Base-by-base conservation (phyloP, 2,888 invertebrate species). In the Rhagophthalmus giganteus region DNA sequence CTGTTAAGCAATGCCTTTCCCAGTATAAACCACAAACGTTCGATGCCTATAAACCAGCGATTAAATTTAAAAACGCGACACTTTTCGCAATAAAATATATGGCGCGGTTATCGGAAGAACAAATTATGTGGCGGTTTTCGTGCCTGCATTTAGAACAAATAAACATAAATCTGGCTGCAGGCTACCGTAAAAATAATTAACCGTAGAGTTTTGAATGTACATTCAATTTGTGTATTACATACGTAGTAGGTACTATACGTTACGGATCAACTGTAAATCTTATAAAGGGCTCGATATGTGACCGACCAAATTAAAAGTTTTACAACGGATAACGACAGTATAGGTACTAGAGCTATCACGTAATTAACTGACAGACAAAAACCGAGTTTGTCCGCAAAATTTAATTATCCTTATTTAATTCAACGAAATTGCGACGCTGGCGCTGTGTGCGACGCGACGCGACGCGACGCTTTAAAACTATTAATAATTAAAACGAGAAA, bases 111-210 rank as follows among this genome's bases (percentile, higher is more conserved):
- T 30, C 28, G 39, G 9, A 35, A 35, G 30, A 63, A 66, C 65
- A 65, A 67, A 69, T 69, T 66, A 66, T 64, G 41, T 57, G 55
- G 57, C 50, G 54, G 51, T 58, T 49, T 51, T 58, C 58, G 55
- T 61, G 60, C 61, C 61, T 64, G 61, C 65, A 65, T 66, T 60
- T 58, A 62, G 63, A 64, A 64, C 65, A 63, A 64, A 61, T 57
- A 56, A 48, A 47, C 52, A 56, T 61, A 63, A 60, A 58, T 57
- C 62, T 61, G 58, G 32, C 13, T 35, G 7, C 32, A 51, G 41
- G 51, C 46, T 40, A 37, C 15, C 27, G 40, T 33, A 44, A 53
- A 53, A 48, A 56, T 54, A 56, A 54, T 42, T 38, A 41, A 8
- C 30, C 13, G 20, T 44, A 28, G 28, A 53, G 53, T 34, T 34